A percentile compares a stretch with the other conserved stretches of the same genome.
phyloP scores from a whole-genome alignment of 2,113 vertebrate genomes.

The Neomonachus schauinslandi region DNA sequence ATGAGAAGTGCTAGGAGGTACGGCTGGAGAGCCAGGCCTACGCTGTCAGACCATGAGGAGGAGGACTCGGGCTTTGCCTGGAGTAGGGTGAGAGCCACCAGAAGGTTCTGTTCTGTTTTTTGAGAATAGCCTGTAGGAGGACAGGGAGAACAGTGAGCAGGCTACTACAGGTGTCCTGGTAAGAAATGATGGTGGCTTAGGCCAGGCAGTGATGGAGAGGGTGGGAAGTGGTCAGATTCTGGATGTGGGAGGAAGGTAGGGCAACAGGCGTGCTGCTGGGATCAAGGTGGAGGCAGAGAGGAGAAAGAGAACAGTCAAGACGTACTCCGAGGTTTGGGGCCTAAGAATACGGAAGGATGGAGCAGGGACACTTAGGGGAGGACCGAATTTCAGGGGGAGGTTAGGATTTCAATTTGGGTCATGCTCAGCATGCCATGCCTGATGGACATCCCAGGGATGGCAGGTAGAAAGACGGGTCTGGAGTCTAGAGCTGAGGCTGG shows the following conservation, averaged over 20 bases:
- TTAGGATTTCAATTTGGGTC: neutral
- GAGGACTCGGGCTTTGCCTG: neutral
- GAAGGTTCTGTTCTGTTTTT: neutral
- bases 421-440: accelerated
- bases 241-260: neutral
- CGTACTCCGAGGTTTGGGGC: neutral
- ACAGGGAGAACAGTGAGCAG: neutral
- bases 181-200: neutral
- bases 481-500: neutral
- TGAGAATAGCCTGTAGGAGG: neutral
- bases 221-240: neutral
- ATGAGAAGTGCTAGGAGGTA: accelerated
- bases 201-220: too few species aligned
- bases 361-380: neutral
- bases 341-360: neutral
- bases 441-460: accelerated
- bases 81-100: neutral
- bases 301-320: neutral
- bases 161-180: accelerated
- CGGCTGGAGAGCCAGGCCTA: neutral
- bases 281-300: too few species aligned
- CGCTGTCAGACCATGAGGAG: neutral
- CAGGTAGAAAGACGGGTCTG: neutral
- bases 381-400: neutral
- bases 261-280: neutral